Conservation (phyloP, 2,113 vertebrate species). For the Carassius auratus region DNA sequence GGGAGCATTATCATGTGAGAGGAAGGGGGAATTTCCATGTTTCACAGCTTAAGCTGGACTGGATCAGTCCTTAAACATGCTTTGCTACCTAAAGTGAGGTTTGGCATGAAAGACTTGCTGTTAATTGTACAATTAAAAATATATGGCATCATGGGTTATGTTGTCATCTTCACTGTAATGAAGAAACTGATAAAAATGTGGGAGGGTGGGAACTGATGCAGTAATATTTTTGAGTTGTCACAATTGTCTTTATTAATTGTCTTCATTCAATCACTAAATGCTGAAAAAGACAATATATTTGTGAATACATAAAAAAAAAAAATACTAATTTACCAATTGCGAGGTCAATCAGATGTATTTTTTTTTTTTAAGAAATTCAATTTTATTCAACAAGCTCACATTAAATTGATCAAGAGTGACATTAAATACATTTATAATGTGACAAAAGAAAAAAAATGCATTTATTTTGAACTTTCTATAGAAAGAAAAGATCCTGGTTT, state of each 20-base stretch:
- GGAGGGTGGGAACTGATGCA: too few relatives aligned
- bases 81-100: neutral
- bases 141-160: neutral
- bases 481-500: neutral
- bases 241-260: neutral
- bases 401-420: neutral
- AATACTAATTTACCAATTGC: too few relatives aligned
- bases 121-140: neutral
- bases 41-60: neutral
- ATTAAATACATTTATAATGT: neutral
- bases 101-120: neutral
- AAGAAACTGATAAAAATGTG: neutral
- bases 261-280: neutral
- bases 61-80: neutral
- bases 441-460: neutral
- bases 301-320: neutral
- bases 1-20: slow-evolving; percentile 12
- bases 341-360: neutral
- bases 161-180: neutral
- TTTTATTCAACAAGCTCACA: neutral
- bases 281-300: neutral
- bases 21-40: slow-evolving; percentile 10
- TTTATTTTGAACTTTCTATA: neutral
- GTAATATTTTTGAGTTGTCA: too few relatives aligned
- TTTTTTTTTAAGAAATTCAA: neutral